Base-by-base conservation (phyloP, 1,140 invertebrate genomes). In the Diuraphis noxia region DNA sequence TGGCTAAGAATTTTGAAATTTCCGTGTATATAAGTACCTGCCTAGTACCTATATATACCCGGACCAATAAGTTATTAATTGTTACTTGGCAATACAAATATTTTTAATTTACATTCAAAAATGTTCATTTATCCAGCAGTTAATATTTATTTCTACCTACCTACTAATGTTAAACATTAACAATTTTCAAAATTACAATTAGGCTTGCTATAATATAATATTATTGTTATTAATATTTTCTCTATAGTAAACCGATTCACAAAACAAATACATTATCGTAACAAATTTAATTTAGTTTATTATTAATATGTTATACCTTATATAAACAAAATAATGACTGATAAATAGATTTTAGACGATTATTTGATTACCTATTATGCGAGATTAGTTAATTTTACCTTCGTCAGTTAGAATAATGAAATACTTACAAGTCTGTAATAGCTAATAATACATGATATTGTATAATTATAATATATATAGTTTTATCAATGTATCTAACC, bases 281-380 rank as follows among this genome's bases (percentile, higher is more conserved):
- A 43, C 43, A 84, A 9, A n/a, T n/a, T 17, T 84, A 84, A 17
- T 43, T 17, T 84, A 84, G 19, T 43, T 43, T n/a, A 84, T 8
- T n/a, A 46, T 84, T 38, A 82, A 82, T 82, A 84, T 41, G 17
- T 84, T 86, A 86, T n/a, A n/a, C n/a, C n/a, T n/a, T n/a, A n/a
- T n/a, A n/a, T 36, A 52, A 86, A 86, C n/a, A 4, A 85, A 52
- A 86, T 86, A 52, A 86, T 86, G 84, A 86, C 84, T 86, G 84
- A 86, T 49, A 36, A 10, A 86, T 86, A 86, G 84, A 86, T 52
- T 86, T 49, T 86, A 86, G 84, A 52, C 43, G 6, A 85, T 21
- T 81, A 43, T 43, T 43, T 84, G n/a, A n/a, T n/a, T 43, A 41
- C 40, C 25, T n/a, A 43, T 81, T 25, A 30, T 5, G 43, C 9